Evolutionary conservation across 1,140 invertebrate species (phyloP).

Genomic region (Parasteatoda tepidariorum): DNA sequence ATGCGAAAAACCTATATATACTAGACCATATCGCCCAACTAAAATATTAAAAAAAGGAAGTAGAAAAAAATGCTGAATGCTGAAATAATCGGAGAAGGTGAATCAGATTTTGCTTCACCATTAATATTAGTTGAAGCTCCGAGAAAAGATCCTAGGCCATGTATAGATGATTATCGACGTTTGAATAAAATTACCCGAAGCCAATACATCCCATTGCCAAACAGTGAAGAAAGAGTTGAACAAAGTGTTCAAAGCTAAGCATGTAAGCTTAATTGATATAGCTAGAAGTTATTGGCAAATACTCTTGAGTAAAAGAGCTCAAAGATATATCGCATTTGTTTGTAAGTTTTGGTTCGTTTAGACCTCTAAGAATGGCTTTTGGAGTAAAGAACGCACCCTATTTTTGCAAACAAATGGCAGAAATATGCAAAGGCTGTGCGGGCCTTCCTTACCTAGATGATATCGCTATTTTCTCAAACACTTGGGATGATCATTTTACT

Average conservation of each 20-base stretch:
- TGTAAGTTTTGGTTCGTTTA: background rate
- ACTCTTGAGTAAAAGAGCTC: background rate
- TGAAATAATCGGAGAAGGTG: constrained; percentile 4
- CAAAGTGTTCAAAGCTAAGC: background rate
- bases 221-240: background rate
- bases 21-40: background rate
- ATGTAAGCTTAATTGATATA: background rate
- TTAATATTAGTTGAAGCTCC: constrained; percentile 29
- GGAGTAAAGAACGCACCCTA: constrained; percentile 64
- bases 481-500: background rate
- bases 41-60: constrained; percentile 24
- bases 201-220: background rate
- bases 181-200: background rate
- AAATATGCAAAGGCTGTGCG: background rate
- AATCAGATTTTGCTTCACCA: constrained; percentile 16
- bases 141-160: background rate
- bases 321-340: background rate
- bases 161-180: background rate
- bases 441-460: background rate
- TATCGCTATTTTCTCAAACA: constrained; percentile 50
- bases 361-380: background rate
- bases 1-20: background rate
- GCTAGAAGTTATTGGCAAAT: background rate
- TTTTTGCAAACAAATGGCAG: background rate
- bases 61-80: constrained; percentile 15